Base-by-base conservation (phyloP, 2,113 vertebrate genomes). In the Cricetomys ansorgei region DNA sequence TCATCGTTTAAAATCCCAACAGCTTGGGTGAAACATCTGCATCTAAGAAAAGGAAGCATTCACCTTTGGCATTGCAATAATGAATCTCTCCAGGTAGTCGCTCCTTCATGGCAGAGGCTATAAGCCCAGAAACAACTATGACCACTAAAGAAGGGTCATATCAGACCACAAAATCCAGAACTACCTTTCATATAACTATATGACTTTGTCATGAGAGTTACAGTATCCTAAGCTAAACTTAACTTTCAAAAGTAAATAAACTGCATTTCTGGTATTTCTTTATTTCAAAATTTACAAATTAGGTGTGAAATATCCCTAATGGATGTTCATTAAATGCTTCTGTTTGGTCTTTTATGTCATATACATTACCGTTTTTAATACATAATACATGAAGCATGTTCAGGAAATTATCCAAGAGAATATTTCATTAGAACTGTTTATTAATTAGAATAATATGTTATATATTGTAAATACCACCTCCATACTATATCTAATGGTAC, bases 341-440 rank as follows among this genome's bases (percentile, higher is more conserved):
- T 94, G 43, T 73, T 95, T 92, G 79, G 45, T 43, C 6, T 67
- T 95, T 83, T 92, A 21, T 45, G 23, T 72, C 80, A 64, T 64
- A 77, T 85, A 23, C 64, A n/a, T 21, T 88, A 1, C 19, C 64
- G 10, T 83, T 79, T 67, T 90, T 90, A 65, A 84, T 75, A 64
- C 1, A 37, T 59, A 43, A 25, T 29, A 70, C 34, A 10, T 59
- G 48, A 67, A 88, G 3, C 2, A 48, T 94, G 40, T 94, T 23
- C 65, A 21, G 0, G 57, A 75, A 53, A 57, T 64, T 85, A 48
- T 84, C 23, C 31, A 89, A 72, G 85, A 81, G 23, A 95, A 6
- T 76, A 84, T 80, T 92, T 79, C 7, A 64, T 37, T 79, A 17
- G 90, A 91, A 40, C 64, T 70, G 7, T 65, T 4, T 70, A 84